Conservation (phyloP, 2,113 vertebrate genomes). For the Mastomys coucha region DNA sequence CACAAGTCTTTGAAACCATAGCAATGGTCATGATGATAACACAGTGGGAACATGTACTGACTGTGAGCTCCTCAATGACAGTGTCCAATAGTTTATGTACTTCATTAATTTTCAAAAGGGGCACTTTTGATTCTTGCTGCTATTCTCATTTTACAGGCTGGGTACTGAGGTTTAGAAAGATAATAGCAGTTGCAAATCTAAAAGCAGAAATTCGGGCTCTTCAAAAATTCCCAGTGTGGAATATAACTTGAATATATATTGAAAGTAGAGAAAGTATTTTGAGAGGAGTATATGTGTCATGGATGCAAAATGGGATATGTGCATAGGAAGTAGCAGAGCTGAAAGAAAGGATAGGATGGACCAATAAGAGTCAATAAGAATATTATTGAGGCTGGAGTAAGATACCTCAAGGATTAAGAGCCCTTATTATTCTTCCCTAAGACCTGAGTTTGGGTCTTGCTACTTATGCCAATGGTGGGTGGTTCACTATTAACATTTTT, state of each 20-base stretch:
- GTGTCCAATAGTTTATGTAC: background rate
- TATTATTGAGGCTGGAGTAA: no score
- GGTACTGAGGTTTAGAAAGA: background rate
- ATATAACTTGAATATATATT: background rate
- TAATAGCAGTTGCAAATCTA: background rate
- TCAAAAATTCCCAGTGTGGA: background rate
- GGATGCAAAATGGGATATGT: background rate
- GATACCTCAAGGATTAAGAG: background rate
- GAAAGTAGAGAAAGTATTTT: background rate
- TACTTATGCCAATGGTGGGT: background rate
- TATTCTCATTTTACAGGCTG: background rate
- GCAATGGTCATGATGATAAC: background rate
- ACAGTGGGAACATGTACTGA: background rate
- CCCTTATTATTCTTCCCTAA: background rate
- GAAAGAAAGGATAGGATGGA: background rate
- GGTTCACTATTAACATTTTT: background rate
- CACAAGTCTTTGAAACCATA: background rate
- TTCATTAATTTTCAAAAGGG: background rate
- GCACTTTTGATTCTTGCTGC: background rate
- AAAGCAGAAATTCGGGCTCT: background rate
- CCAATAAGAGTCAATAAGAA: background rate
- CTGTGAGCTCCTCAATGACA: background rate
- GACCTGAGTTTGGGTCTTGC: background rate
- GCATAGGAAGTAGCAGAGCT: background rate
- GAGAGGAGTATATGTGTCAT: background rate